Base-by-base conservation (phyloP, 2,797 vertebrate species). In the Sebastes elongatus region DNA sequence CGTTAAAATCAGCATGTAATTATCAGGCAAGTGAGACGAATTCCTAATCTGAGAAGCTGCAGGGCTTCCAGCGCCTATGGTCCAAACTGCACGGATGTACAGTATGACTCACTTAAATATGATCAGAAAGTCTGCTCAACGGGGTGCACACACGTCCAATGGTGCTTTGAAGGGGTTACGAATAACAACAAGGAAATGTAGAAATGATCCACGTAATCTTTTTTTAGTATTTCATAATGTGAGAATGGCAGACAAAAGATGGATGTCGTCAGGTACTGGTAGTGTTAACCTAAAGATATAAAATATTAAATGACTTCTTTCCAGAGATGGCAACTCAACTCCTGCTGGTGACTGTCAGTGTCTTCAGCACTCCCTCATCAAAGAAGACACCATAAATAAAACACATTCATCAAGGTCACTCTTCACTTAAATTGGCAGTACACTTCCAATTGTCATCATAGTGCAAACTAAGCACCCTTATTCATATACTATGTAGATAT, bases 1-100 rank as follows among this genome's bases (percentile, higher is more conserved):
- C 35, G 13, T 80, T 88, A 76, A 87, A 91, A 90, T 92, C 84
- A 80, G 87, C 86, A 90, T 90, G 83, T 88, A 92, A 93, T 94
- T 93, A 93, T 90, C 80, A 71, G 69, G 70, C 69, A 61, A 91
- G 84, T 80, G 85, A 86, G 82, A 90, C 68, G 78, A 90, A 86
- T 89, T 70, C 66, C 81, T 85, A 86, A 89, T 93, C 83, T 35
- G 60, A 28, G 69, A 72, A 30, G 71, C 91, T 82, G 67, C 61
- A 10, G 86, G 87, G 85, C 80, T 89, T 90, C 87, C 61, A 79
- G 49, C 3, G 67, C 86, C 85, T 72, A 13, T 65, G 74, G 84
- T 76, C 65, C 78, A 68, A 85, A 74, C 32, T 20, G 74, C 78
- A 82, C 80, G 57, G 46, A 80, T 68, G 25, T 55, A 68, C 46